A percentile compares a stretch with the other conserved stretches of the same genome.
Evolutionary conservation across 2,888 invertebrate genomes (phyloP).

Genomic region (Hedya salicella): DNA sequence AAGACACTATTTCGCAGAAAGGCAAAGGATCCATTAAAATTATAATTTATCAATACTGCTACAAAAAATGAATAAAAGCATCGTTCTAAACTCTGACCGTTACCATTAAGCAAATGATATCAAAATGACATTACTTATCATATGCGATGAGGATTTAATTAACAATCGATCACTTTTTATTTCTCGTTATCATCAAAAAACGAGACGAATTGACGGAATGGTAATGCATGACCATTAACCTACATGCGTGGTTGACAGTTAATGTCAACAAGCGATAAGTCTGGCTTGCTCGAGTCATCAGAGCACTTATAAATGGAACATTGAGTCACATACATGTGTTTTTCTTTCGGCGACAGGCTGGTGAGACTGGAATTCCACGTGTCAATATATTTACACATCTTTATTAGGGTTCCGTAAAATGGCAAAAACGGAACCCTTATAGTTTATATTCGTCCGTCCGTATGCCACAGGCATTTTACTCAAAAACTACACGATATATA

Average conservation of each 20-base stretch:
- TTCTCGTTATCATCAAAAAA: conserved; percentile 20
- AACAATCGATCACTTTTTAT: conserved; percentile 19
- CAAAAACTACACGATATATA: too few relatives aligned
- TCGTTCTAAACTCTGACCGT: neutral
- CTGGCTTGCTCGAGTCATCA: conserved; percentile 7
- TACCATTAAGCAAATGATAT: neutral
- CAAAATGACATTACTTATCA: neutral
- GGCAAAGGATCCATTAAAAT: too few relatives aligned
- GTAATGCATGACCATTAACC: conserved; percentile 23
- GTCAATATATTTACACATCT: neutral
- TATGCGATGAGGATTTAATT: neutral
- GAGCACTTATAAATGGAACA: conserved; percentile 21
- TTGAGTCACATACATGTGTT: conserved; percentile 39
- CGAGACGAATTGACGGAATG: conserved; percentile 2
- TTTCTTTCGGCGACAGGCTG: conserved; percentile 5
- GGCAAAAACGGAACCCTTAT: too few relatives aligned
- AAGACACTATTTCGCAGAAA: too few relatives aligned
- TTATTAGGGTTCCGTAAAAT: too few relatives aligned
- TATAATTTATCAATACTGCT: too few relatives aligned
- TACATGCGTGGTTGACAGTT: conserved; percentile 22
- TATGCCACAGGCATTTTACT: too few relatives aligned
- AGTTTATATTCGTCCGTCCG: too few relatives aligned
- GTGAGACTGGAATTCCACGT: neutral
- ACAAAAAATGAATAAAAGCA: too few relatives aligned
- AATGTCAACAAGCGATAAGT: conserved; percentile 34